phyloP scores from a whole-genome alignment of 23 tunicate species.

The Halocynthia aurantium region DNA sequence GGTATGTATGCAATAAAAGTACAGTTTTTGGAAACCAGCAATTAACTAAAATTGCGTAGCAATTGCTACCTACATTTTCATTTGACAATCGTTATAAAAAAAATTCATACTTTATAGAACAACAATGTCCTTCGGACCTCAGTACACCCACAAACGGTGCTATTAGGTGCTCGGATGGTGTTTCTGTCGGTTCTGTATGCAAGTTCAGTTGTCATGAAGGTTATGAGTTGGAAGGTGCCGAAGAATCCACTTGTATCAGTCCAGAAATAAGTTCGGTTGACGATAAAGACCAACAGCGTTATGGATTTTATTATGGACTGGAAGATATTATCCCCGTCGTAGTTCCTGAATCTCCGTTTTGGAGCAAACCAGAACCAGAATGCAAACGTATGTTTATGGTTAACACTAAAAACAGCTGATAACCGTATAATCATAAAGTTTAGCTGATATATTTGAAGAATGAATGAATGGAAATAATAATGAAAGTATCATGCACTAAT shows the following conservation, averaged over 20 bases:
- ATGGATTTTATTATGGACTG: too few relatives aligned
- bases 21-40: not conserved
- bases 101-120: not conserved
- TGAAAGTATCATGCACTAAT: not conserved
- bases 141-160: constrained; percentile 22
- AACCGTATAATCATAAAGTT: not conserved
- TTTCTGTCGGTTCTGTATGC: constrained; percentile 26
- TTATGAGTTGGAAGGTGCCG: constrained; percentile 15
- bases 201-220: constrained; percentile 26
- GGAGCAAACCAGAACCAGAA: not conserved
- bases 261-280: too few relatives aligned
- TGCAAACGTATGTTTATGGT: constrained; percentile 13
- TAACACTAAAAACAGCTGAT: not conserved
- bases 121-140: not conserved
- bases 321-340: too few relatives aligned
- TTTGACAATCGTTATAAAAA: too few relatives aligned
- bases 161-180: constrained; percentile 11
- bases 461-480: too few relatives aligned
- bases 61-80: too few relatives aligned
- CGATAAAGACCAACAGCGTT: too few relatives aligned
- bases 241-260: not conserved
- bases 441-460: too few relatives aligned
- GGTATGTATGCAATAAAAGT: not conserved
- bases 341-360: too few relatives aligned
- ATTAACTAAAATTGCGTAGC: not conserved